phyloP scores from a whole-genome alignment of 2,797 vertebrate genomes.

The Clamator glandarius region DNA sequence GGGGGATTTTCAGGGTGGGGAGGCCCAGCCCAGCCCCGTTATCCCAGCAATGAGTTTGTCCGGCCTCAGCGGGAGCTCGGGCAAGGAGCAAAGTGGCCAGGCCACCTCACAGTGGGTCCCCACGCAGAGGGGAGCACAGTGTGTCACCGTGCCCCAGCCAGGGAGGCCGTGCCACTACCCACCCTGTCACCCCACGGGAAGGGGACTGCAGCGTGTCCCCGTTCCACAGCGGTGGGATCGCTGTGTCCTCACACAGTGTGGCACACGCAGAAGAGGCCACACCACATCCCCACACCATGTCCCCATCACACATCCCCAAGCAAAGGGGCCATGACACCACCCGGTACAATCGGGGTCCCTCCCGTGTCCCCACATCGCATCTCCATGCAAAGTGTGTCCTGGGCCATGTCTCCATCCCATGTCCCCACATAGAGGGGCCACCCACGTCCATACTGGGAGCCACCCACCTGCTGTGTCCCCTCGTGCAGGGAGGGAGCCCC shows the following conservation, averaged over 20 bases:
- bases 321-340: no score
- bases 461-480: no score
- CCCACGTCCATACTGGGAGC: no score
- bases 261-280: background rate
- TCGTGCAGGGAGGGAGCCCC: no score
- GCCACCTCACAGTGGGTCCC: background rate
- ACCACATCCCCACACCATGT: background rate
- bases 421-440: background rate
- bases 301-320: no score
- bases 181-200: background rate
- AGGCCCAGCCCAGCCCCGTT: background rate
- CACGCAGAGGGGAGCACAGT: no score
- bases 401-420: background rate
- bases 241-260: background rate
- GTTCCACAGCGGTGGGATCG: no score
- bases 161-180: no score
- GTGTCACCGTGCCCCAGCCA: no score
- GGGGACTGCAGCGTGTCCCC: background rate
- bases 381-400: background rate
- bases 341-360: no score
- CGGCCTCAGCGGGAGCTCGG: background rate
- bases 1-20: background rate
- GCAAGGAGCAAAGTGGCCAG: background rate
- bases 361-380: background rate
- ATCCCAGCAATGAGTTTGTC: background rate